A percentile compares a stretch with the other conserved stretches of the same genome.
Conservation (phyloP, 1,140 invertebrate species). For the Drosophila littoralis region DNA sequence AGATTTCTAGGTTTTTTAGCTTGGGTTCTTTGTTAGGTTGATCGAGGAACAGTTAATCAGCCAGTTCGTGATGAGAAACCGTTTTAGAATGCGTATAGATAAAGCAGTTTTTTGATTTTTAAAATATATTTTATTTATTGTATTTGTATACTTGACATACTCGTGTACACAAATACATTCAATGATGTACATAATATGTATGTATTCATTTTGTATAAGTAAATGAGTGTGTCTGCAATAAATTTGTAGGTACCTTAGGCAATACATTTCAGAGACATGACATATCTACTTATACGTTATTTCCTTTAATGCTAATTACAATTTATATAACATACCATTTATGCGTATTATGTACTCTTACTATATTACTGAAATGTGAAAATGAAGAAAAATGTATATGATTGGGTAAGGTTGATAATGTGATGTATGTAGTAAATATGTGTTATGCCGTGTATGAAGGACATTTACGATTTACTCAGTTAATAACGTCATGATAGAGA, state of each 20-base stretch:
- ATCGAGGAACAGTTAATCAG: too few species aligned
- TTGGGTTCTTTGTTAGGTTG: too few species aligned
- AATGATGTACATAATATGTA: conserved; percentile 40
- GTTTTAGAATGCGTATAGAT: too few species aligned
- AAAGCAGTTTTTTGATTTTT: conserved; percentile 50
- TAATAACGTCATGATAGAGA: conserved; percentile 19
- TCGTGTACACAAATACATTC: conserved; percentile 60
- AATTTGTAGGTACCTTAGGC: conserved; percentile 80
- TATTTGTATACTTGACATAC: conserved; percentile 54
- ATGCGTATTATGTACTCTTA: conserved; percentile 15
- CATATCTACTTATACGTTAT: conserved; percentile 42
- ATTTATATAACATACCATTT: conserved; percentile 48
- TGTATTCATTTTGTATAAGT: conserved; percentile 53
- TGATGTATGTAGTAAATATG: conserved; percentile 36
- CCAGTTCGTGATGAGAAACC: too few species aligned
- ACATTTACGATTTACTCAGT: conserved; percentile 9
- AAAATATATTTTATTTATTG: conserved; percentile 80
- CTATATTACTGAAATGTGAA: conserved; percentile 27
- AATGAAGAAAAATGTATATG: conserved; percentile 20
- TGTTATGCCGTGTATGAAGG: conserved; percentile 28
- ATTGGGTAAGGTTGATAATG: conserved; percentile 19
- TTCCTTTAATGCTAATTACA: conserved; percentile 65
- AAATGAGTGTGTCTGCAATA: conserved; percentile 73
- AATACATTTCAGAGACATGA: conserved; percentile 76
- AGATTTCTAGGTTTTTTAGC: too few species aligned